Evolutionary conservation across 2,888 invertebrate genomes (phyloP).

Genomic region (Drosophila quinaria): DNA sequence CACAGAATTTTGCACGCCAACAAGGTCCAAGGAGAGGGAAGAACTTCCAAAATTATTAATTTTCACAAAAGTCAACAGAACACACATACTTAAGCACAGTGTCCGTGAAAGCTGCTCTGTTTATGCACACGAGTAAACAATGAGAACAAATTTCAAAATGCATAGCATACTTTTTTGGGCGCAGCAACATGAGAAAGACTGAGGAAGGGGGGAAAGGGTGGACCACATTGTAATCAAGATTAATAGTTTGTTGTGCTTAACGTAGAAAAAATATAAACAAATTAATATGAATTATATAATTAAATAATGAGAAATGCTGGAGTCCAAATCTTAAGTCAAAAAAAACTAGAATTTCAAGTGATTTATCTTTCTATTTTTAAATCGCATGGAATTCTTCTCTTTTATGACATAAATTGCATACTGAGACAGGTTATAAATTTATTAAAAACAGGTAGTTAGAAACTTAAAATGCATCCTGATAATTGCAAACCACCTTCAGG

Average conservation of each 20-base stretch:
- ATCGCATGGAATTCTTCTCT: too few relatives aligned
- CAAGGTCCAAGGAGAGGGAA: slow-evolving; percentile 3
- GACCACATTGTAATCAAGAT: slow-evolving; percentile 42
- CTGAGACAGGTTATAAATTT: too few relatives aligned
- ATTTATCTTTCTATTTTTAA: too few relatives aligned
- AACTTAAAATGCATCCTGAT: too few relatives aligned
- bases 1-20: slow-evolving; percentile 62
- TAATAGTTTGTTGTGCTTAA: slow-evolving; percentile 40
- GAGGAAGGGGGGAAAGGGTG: background rate
- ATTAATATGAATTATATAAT: background rate
- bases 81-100: slow-evolving; percentile 23
- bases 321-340: too few relatives aligned
- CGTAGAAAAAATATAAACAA: slow-evolving; percentile 8
- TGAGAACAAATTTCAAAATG: slow-evolving; percentile 31
- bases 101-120: slow-evolving; percentile 37
- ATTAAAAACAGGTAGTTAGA: too few relatives aligned
- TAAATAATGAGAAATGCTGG: background rate
- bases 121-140: slow-evolving; percentile 73
- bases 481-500: too few relatives aligned
- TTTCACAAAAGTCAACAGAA: slow-evolving; percentile 72
- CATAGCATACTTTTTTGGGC: slow-evolving; percentile 65
- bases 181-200: background rate
- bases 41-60: slow-evolving; percentile 75
- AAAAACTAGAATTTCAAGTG: too few relatives aligned
- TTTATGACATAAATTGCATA: too few relatives aligned